Evolutionary conservation across 2,113 vertebrate genomes (phyloP).

Genomic region (Callopanchax toddi): DNA sequence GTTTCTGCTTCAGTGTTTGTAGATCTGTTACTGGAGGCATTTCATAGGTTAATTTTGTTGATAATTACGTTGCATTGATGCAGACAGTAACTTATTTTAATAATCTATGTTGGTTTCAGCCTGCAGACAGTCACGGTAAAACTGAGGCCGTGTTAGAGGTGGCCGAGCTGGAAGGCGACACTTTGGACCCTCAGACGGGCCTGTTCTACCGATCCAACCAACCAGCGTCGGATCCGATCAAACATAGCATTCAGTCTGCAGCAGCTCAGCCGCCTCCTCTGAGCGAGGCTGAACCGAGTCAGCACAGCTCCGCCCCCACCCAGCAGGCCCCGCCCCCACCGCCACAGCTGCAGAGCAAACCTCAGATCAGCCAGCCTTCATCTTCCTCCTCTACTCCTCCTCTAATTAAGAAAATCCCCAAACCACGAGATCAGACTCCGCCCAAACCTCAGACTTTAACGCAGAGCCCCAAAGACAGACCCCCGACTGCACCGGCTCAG

Average conservation of each 20-base stretch:
- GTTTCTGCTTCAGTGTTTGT: too few species aligned
- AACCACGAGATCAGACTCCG: conserved; percentile 78
- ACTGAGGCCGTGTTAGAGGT: conserved; percentile 86
- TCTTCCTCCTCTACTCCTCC: conserved; percentile 83
- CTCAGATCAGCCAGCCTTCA: conserved; percentile 83
- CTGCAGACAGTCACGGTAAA: conserved; percentile 83
- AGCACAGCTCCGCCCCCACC: conserved; percentile 45
- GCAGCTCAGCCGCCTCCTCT: not conserved
- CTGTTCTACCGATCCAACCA: conserved; percentile 93
- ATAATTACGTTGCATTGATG: too few species aligned
- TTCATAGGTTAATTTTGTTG: too few species aligned
- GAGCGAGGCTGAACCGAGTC: conserved; percentile 65
- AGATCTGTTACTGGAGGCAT: too few species aligned
- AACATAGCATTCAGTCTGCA: conserved; percentile 70
- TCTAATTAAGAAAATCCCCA: conserved; percentile 83
- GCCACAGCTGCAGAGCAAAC: conserved; percentile 71
- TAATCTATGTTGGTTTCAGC: conserved; percentile 59
- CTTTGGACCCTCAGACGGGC: conserved; percentile 96
- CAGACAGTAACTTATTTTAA: too few species aligned
- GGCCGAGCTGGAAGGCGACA: conserved; percentile 94
- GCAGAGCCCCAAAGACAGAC: conserved; percentile 82
- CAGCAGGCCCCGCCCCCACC: conserved; percentile 9
- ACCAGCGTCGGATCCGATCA: conserved; percentile 63
- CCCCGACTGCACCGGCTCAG: conserved; percentile 61
- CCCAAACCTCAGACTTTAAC: conserved; percentile 55